Conservation (phyloP, 2,888 invertebrate genomes). For the Rhagophthalmus giganteus region DNA sequence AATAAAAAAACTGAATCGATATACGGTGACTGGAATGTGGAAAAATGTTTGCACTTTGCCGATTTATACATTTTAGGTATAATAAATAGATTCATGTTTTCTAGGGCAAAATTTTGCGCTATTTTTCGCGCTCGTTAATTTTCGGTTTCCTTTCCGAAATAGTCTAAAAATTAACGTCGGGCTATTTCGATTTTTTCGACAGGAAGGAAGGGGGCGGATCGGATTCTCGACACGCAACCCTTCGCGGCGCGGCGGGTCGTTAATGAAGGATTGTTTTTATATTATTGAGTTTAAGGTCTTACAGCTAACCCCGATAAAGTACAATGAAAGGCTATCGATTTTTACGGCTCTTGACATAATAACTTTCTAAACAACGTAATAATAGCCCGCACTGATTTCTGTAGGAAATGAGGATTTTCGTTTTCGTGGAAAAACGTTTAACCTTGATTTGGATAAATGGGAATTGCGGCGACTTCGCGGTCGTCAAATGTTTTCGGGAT, state of each 20-base stretch:
- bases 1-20: conserved; percentile 27
- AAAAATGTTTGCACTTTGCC: conserved; percentile 23
- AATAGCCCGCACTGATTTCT: too few relatives aligned
- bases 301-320: background rate
- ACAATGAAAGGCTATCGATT: background rate
- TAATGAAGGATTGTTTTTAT: conserved; percentile 11
- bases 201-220: conserved; percentile 3
- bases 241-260: conserved; percentile 9
- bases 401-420: too few relatives aligned
- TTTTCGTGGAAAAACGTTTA: too few relatives aligned
- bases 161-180: too few relatives aligned
- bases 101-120: too few relatives aligned
- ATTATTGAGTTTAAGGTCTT: conserved; percentile 7
- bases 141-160: too few relatives aligned
- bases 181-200: conserved; percentile 2
- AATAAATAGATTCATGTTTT: conserved; percentile 7
- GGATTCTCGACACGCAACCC: conserved; percentile 15
- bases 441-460: too few relatives aligned
- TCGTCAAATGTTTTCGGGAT: too few relatives aligned
- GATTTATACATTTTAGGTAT: conserved; percentile 22
- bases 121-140: too few relatives aligned
- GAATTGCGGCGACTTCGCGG: too few relatives aligned
- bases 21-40: conserved; percentile 23
- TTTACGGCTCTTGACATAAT: background rate
- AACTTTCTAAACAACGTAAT: too few relatives aligned